Base-by-base conservation (phyloP, 1,140 invertebrate genomes). In the Drosophila yakuba region DNA sequence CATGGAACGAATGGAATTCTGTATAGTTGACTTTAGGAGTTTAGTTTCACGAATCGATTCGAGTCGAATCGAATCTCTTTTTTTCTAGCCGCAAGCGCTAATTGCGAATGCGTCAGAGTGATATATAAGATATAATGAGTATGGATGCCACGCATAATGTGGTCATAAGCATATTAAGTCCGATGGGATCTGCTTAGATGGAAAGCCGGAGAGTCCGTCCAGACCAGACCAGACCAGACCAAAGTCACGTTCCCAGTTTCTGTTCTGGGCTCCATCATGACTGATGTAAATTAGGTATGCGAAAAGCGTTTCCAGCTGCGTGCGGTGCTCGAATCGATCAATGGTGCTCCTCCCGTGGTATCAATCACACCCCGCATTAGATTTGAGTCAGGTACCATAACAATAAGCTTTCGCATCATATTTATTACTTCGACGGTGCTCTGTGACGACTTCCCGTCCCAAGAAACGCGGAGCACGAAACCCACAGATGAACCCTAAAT, bases 81-180 rank as follows among this genome's bases (percentile, higher is more conserved):
- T 61, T 68, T 84, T 60, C 74, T 74, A 44, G 39, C 57, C 58
- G 47, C 57, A 61, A 51, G 15, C 68, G 63, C 66, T 62, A 80
- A 74, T 77, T 84, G 79, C 61, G 59, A 85, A 84, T 77, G 77
- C 80, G 48, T 54, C 45, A 44, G 62, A 59, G 75, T 64, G 55
- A 28, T 25, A 59, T 36, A 47, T 59, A 50, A 25, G 20, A 47
- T 28, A 52, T 63, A 88, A 79, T 86, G 83, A 88, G 78, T 86
- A 88, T 88, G 63, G 75, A 79, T 86, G 84, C 71, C 83, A 79
- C 75, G 79, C 82, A 86, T 88, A 79, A 88, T 88, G 60, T 51
- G 52, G 55, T 54, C 39, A 66, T 78, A 67, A 61, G 59, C 61
- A 59, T 76, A 76, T 60, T 67, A 41, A 76, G 68, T 45, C 58